Evolutionary conservation across 2,888 invertebrate species (phyloP), one percentile per base, ranked within the genome.

Genomic region (Anaspis maculata): DNA sequence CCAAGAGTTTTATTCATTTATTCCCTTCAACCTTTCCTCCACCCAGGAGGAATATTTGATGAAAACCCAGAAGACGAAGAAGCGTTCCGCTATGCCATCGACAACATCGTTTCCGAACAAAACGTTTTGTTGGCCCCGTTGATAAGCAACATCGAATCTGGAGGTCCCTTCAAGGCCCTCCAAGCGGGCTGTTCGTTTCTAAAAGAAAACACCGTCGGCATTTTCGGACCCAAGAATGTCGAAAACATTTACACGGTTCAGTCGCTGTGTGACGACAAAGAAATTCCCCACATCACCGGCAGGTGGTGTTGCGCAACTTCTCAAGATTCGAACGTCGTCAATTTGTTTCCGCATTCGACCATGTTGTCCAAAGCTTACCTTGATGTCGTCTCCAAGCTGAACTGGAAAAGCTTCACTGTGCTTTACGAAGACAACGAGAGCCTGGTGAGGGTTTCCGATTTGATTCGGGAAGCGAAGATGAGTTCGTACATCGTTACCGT

Each of bases 241-340:
- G 32, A 39, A 26, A 69, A 74, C 3, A 69, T 77, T 1, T 69
- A 71, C 15, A 74, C 77, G 39, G 73, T 81, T 3, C 76, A 78
- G 45, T 77, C 78, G 10, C 68, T 81, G 44, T 79, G 80, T 50
- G 76, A 79, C 48, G 66, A 70, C 3, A 69, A 79, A 54, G 78
- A 79, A 51, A 70, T 83, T 29, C 82, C 83, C 0, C 76, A 79
- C 48, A 66, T 83, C 27, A 71, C 77, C 45, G 73, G 73, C 1
- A 76, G 77, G 44, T 82, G 46, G 46, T 43, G 47, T 21, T 45
- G 41, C 24, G 13, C 35, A 15, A 43, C 50, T 1, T 10, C 33
- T 2, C 23, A 57, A 16, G 48, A 57, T 25, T 53, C 51, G 34
- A 49, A 56, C 19, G 45, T 48, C 32, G 63, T 79, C 34, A 80